A percentile compares a stretch with the other conserved stretches of the same genome.
Conservation (phyloP, 1,140 invertebrate genomes). For the Metopolophium dirhodum region DNA sequence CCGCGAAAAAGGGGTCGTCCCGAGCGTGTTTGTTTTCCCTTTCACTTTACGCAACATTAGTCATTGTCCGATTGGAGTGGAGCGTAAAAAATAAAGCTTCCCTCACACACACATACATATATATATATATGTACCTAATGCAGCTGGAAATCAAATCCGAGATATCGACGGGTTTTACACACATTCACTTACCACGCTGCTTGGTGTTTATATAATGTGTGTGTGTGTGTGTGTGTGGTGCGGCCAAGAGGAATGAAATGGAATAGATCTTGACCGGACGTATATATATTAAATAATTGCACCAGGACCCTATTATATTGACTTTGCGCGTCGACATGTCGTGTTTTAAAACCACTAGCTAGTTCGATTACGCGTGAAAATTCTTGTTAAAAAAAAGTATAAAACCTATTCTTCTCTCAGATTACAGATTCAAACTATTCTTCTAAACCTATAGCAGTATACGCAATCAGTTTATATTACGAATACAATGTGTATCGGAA, state of each 20-base stretch:
- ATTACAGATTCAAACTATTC: neutral
- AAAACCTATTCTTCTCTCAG: neutral
- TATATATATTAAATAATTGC: constrained; percentile 26
- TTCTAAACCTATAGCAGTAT: neutral
- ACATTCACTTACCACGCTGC: constrained; percentile 1
- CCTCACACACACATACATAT: neutral
- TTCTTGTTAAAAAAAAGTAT: neutral
- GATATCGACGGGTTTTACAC: constrained; percentile 37
- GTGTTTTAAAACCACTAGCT: constrained; percentile 34
- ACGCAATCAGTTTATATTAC: neutral
- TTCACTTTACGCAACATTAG: constrained; percentile 50
- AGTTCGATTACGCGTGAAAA: constrained; percentile 18
- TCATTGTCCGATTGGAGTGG: constrained; percentile 47
- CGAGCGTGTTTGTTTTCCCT: constrained; percentile 42
- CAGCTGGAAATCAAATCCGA: constrained; percentile 34
- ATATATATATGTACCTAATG: neutral
- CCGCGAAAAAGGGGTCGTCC: constrained; percentile 33
- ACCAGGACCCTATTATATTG: constrained; percentile 6
- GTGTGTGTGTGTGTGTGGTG: neutral
- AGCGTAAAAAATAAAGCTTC: constrained; percentile 28
- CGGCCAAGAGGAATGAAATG: constrained; percentile 37
- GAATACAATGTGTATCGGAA: neutral
- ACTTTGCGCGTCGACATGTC: neutral
- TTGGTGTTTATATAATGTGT: neutral
- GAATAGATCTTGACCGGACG: constrained; percentile 18